Conservation (phyloP, 2,888 invertebrate genomes). For the Cyaniris semiargus region DNA sequence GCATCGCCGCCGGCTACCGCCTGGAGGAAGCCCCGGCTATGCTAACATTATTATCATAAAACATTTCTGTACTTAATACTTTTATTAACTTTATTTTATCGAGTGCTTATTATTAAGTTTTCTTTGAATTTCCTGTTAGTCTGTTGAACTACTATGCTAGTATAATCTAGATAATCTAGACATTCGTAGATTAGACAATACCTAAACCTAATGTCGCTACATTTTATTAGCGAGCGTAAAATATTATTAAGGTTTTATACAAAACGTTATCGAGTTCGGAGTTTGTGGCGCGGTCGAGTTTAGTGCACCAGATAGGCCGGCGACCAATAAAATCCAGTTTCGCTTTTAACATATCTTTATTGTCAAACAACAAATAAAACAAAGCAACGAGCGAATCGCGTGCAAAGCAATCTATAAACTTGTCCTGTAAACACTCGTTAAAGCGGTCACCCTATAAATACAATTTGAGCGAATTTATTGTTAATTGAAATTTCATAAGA, state of each 20-base stretch:
- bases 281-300: background rate
- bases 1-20: background rate
- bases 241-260: constrained; percentile 15
- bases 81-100: background rate
- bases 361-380: constrained; percentile 24
- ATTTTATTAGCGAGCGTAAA: constrained; percentile 8
- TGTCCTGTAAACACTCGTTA: constrained; percentile 32
- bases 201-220: background rate
- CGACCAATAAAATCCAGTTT: constrained; percentile 29
- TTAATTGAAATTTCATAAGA: constrained; percentile 33
- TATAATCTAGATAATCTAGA: background rate
- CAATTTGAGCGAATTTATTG: constrained; percentile 33
- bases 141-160: background rate
- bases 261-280: constrained; percentile 16
- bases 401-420: constrained; percentile 28
- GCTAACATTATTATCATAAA: constrained; percentile 6
- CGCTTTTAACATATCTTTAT: constrained; percentile 31
- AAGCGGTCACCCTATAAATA: constrained; percentile 34
- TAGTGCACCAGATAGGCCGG: constrained; percentile 27
- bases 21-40: background rate
- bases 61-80: background rate
- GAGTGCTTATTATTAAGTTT: no score
- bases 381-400: constrained; percentile 29
- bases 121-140: background rate
- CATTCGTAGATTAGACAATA: background rate